A percentile compares a stretch with the other conserved stretches of the same genome.
Conservation (phyloP, 2,797 vertebrate species). For the Hylomyscus alleni region DNA sequence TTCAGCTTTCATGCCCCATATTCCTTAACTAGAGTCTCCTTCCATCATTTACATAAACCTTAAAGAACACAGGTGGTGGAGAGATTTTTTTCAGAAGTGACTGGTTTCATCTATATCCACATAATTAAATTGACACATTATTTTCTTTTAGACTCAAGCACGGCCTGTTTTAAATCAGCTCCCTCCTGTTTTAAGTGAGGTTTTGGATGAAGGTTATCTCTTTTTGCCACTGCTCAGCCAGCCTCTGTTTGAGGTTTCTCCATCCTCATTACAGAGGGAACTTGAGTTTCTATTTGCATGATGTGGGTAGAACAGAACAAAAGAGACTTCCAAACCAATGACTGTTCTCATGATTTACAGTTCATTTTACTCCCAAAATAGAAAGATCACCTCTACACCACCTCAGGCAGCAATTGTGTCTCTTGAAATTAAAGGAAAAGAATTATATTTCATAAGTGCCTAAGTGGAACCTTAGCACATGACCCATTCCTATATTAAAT, state of each 20-base stretch:
- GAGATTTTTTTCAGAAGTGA: not conserved
- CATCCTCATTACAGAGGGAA: not conserved
- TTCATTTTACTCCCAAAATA: conserved; percentile 23
- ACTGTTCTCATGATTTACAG: not conserved
- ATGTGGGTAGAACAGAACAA: not conserved
- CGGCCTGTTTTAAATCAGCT: not conserved
- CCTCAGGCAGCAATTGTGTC: not conserved
- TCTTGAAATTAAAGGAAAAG: conserved; percentile 14
- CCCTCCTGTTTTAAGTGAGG: not conserved
- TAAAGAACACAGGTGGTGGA: not conserved
- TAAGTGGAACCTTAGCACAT: not conserved
- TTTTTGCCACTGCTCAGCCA: not conserved
- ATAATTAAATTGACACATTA: not conserved
- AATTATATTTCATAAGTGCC: not conserved
- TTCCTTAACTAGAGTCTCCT: not conserved
- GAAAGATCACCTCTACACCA: not conserved
- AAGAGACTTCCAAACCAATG: not conserved
- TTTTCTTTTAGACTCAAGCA: conserved; percentile 6
- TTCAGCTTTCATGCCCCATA: not conserved
- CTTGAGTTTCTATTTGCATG: not conserved
- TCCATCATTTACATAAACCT: not conserved
- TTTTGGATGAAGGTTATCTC: not conserved
- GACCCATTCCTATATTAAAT: not conserved
- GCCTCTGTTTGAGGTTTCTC: not conserved
- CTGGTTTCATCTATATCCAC: not conserved